Evolutionary conservation across 1,140 invertebrate genomes (phyloP), one percentile per base, ranked within the genome.

Genomic region (Sitophilus oryzae): DNA sequence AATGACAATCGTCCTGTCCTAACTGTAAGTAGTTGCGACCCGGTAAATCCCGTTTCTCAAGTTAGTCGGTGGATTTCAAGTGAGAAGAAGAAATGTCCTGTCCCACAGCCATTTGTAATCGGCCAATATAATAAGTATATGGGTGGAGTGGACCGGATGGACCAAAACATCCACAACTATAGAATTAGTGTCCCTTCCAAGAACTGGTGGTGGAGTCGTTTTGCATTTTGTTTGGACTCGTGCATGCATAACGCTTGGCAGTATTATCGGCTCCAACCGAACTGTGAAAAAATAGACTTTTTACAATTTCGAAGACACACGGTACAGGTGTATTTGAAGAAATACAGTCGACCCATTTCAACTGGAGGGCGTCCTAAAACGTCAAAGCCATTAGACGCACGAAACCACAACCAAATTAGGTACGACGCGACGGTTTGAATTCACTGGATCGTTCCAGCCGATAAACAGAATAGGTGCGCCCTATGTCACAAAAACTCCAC

Each of bases 71-170:
- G n/a, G n/a, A n/a, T n/a, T n/a, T n/a, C n/a, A n/a, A n/a, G n/a
- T n/a, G n/a, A n/a, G n/a, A n/a, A n/a, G n/a, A n/a, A n/a, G n/a
- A n/a, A n/a, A n/a, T n/a, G n/a, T n/a, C n/a, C n/a, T n/a, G n/a
- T n/a, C n/a, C n/a, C n/a, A n/a, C n/a, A n/a, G n/a, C n/a, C n/a
- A n/a, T 56, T 37, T 37, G 61, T 61, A n/a, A 56, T 61, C 21
- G 9, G 49, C 21, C 48, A 60, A 54, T 68, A 67, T 58, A 69
- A 69, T 52, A 70, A 66, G 58, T 47, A 59, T 45, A 69, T 65
- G 68, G 67, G 66, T 46, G 66, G 64, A 36, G 61, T 65, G 40
- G 68, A 71, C 52, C 61, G 53, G 30, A 50, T 62, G 49, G 60
- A 61, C 43, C 30, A 58, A 48, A 60, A 54, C 16, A 54, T 66